Base-by-base conservation (phyloP, 2,797 vertebrate species). In the Erpetoichthys calabaricus region DNA sequence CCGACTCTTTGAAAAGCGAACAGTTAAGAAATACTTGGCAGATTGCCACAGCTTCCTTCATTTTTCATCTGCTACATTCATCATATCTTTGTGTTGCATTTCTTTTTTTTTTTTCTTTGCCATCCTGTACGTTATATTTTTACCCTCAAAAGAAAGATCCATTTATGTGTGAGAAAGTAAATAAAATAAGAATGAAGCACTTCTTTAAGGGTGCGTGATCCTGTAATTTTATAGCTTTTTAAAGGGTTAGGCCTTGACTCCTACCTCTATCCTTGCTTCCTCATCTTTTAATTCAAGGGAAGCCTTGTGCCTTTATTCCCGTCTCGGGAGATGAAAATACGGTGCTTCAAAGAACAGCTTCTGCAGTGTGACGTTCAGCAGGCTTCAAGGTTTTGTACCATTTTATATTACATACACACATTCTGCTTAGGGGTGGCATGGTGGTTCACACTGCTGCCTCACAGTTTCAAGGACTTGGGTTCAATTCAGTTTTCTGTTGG, bases 1-100 rank as follows among this genome's bases (percentile, higher is more conserved):
- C 77, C 73, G 60, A 62, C 51, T 73, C 76, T 87, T 86, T 86
- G 82, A 86, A 86, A n/a, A 88, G 82, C 73, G 74, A 81, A 81
- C 81, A 73, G 76, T 75, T 73, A 68, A 71, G 75, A 72, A 66
- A 71, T 69, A 60, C 71, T 76, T 84, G 76, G 78, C 77, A 79
- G 64, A 25, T 68, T 70, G 69, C 76, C 79, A 79, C 60, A 63
- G 57, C 65, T 64, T 71, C 67, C 63, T 50, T 65, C 56, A 59
- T 69, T 76, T 67, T 72, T 73, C 62, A 44, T 75, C 65, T 74
- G 68, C 60, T 68, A 63, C 72, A 65, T 71, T 73, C 71, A 76
- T 73, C 73, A 73, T 62, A 57, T 65, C 58, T 50, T 63, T 42
- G 2, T 60, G 63, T 55, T 5, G 44, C 57, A n/a, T n/a, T n/a